A percentile compares a stretch with the other conserved stretches of the same genome.
phyloP scores from a whole-genome alignment of 2,888 invertebrate species.

The Anarsia innoxiella region DNA sequence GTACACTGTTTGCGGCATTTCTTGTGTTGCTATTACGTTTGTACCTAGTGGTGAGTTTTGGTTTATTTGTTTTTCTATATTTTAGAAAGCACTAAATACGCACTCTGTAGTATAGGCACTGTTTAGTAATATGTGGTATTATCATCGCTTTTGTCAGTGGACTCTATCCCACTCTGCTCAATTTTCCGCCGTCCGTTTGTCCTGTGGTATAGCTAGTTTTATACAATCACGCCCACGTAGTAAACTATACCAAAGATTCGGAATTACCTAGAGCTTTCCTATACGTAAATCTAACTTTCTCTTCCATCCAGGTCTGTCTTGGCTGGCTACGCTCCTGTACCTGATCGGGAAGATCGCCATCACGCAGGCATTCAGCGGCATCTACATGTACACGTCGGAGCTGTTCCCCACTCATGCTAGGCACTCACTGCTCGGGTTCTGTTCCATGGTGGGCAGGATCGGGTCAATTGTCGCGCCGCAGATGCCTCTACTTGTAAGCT shows the following conservation, averaged over 20 bases:
- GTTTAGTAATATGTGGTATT: too few relatives aligned
- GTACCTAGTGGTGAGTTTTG: conserved; percentile 65
- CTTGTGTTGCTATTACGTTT: conserved; percentile 70
- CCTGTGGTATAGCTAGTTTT: too few relatives aligned
- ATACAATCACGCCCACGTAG: too few relatives aligned
- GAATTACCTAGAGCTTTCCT: background rate
- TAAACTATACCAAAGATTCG: too few relatives aligned
- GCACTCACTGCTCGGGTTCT: conserved; percentile 79
- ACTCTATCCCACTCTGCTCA: too few relatives aligned
- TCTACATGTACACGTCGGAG: conserved; percentile 83
- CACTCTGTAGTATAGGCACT: too few relatives aligned
- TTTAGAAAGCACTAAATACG: too few relatives aligned
- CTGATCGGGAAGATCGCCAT: conserved; percentile 80
- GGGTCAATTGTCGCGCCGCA: conserved; percentile 84
- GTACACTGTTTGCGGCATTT: conserved; percentile 72
- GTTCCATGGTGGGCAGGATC: conserved; percentile 83
- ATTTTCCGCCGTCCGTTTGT: too few relatives aligned
- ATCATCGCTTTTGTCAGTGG: too few relatives aligned
- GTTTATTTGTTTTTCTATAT: too few relatives aligned
- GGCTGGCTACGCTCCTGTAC: conserved; percentile 65
- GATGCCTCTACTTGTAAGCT: conserved; percentile 78
- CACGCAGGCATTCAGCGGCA: conserved; percentile 79
- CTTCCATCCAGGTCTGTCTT: conserved; percentile 36
- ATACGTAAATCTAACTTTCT: background rate
- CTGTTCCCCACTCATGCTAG: conserved; percentile 83